A percentile compares a stretch with the other conserved stretches of the same genome.
Conservation (phyloP, 92 coral and sea anemone species). For the Porites divaricata region DNA sequence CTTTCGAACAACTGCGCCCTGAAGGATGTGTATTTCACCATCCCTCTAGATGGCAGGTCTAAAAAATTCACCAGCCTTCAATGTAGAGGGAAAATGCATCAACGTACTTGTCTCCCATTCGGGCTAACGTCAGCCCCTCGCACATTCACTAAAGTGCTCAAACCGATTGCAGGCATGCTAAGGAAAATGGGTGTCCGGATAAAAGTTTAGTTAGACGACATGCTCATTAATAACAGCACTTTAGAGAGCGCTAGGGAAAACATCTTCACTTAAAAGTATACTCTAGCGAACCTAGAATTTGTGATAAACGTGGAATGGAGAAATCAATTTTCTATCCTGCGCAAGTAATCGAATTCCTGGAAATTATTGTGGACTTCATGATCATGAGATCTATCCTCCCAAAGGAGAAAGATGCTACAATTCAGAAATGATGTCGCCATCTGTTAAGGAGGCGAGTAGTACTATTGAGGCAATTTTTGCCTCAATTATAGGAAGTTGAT, state of each 20-base stretch:
- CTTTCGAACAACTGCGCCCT: no score
- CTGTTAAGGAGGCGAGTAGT: neutral
- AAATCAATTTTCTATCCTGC: slow-evolving; percentile 11
- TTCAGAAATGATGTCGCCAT: neutral
- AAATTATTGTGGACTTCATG: slow-evolving; percentile 4
- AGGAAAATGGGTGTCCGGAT: slow-evolving; percentile 21
- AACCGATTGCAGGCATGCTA: slow-evolving; percentile 27
- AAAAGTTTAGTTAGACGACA: slow-evolving; percentile 32
- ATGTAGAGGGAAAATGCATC: slow-evolving; percentile 5
- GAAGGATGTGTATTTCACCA: slow-evolving; percentile 39
- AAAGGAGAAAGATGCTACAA: slow-evolving; percentile 13
- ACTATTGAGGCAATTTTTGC: slow-evolving; percentile 10
- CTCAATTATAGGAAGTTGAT: neutral
- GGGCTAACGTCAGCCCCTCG: slow-evolving; percentile 41
- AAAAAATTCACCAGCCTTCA: slow-evolving; percentile 27
- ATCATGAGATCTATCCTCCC: slow-evolving; percentile 24
- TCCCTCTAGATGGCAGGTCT: slow-evolving; percentile 17
- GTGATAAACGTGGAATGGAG: slow-evolving; percentile 17
- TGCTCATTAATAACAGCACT: slow-evolving; percentile 3
- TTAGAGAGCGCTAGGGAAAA: neutral
- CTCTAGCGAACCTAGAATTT: slow-evolving; percentile 11
- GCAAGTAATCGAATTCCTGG: slow-evolving; percentile 28
- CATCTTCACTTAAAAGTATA: no score
- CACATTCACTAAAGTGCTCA: slow-evolving; percentile 18
- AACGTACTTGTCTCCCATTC: slow-evolving; percentile 30